Evolutionary conservation across 2,113 vertebrate species (phyloP).

Genomic region (Mastomys coucha): DNA sequence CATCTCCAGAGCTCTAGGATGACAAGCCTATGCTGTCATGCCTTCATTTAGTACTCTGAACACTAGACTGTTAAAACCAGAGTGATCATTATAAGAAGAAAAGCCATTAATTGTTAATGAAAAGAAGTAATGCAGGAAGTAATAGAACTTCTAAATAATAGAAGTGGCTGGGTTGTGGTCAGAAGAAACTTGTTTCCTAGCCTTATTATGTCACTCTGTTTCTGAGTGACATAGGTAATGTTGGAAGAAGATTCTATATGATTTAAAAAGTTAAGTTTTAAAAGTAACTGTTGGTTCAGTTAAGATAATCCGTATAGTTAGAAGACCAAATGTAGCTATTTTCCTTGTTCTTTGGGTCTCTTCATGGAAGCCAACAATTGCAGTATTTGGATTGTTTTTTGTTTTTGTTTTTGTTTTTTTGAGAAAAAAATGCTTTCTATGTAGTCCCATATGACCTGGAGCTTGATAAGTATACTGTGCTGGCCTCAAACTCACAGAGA

Average conservation of each 20-base stretch:
- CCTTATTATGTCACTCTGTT: neutral
- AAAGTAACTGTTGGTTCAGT: slow-evolving; percentile 32
- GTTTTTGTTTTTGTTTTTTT: neutral
- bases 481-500: neutral
- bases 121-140: neutral
- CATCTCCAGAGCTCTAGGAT: neutral
- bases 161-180: neutral
- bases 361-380: neutral
- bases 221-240: neutral
- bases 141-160: neutral
- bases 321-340: neutral
- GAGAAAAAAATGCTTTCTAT: neutral
- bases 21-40: neutral
- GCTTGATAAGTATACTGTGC: neutral
- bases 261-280: slow-evolving; percentile 32
- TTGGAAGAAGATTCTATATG: slow-evolving; percentile 31
- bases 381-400: neutral
- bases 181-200: neutral
- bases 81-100: slow-evolving; percentile 23
- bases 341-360: neutral
- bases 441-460: neutral
- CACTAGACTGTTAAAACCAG: neutral
- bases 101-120: neutral
- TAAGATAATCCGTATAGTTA: neutral
- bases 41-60: neutral